Evolutionary conservation across 2,797 vertebrate genomes (phyloP), one percentile per base, ranked within the genome.

Genomic region (Leucoraja ocellata): DNA sequence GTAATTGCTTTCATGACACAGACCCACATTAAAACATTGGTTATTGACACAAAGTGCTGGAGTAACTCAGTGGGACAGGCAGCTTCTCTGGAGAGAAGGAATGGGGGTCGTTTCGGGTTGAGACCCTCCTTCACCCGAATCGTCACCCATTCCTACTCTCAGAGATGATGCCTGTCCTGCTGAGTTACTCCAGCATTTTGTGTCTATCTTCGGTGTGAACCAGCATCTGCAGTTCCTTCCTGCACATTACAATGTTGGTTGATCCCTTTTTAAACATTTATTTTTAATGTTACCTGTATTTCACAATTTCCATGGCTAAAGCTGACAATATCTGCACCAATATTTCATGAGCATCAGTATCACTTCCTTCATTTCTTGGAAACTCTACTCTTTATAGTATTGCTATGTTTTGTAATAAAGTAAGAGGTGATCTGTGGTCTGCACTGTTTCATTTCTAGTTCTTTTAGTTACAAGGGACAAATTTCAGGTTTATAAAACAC

Each of bases 371-470:
- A 8, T 84, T 84, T 84, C 54, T n/a, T 9, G 0, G 16, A 8
- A 32, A 25, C 32, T 21, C 16, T 36, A 71, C 32, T 2, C 5
- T 23, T 91, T 21, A 36, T 32, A 39, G 3, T 23, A 39, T 23
- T 39, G 84, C 13, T 25, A 54, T 4, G 58, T n/a, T 16, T n/a
- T 63, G 8, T 68, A 90, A 90, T 6, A 36, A 68, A 23, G 65
- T 32, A 0, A 71, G 7, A 39, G 88, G 61, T 90, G 86, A 23
- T 6, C 1, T 65, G 61, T 36, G 28, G 32, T 91, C 18, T 71
- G 9, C n/a, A 71, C 6, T 71, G 65, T 91, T 91, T 91, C 63
- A 46, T 71, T 71, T 91, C 86, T 71, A 73, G 65, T 91, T 91
- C 58, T 36, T 32, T 65, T 68, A 13, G 4, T 14, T 8, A 32